These are phyloP conservation scores for Zaprionus bogoriensis DNA, from an alignment of 2,888 invertebrate species.

Conservation along the genomic window DNA sequence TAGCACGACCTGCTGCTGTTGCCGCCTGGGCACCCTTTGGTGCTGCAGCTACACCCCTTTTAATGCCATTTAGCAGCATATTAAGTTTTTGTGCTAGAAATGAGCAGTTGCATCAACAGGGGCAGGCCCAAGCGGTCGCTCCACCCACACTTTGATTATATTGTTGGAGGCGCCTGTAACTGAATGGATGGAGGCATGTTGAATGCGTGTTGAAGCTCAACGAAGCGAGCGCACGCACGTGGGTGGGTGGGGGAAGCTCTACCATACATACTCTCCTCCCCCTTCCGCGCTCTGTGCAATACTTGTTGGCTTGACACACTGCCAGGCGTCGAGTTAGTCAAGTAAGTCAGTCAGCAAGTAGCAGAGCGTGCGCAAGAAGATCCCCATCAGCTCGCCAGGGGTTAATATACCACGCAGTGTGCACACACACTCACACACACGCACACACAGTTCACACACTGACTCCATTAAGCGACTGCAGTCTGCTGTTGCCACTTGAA, in stretches of 20 bases:
- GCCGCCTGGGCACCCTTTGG: slow-evolving; percentile 17
- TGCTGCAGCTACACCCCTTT: slow-evolving; percentile 24
- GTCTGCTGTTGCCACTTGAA: slow-evolving; percentile 59
- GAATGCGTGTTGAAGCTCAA: slow-evolving; percentile 70
- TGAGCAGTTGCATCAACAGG: slow-evolving; percentile 54
- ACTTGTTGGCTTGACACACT: slow-evolving; percentile 52
- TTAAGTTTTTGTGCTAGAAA: slow-evolving; percentile 74
- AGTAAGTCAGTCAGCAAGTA: slow-evolving; percentile 48
- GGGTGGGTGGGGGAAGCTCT: too few relatives aligned
- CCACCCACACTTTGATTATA: slow-evolving; percentile 51
- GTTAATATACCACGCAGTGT: slow-evolving; percentile 34
- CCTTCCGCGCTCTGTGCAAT: neutral
- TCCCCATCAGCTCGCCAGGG: slow-evolving; percentile 31
- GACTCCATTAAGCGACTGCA: slow-evolving; percentile 61
- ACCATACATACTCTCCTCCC: slow-evolving; percentile 22
- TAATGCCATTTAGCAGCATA: slow-evolving; percentile 78
- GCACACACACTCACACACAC: slow-evolving; percentile 2
- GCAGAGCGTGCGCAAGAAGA: slow-evolving; percentile 52
- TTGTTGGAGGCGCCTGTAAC: slow-evolving; percentile 38
- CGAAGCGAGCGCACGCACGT: slow-evolving; percentile 59
- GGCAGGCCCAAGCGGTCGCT: neutral
- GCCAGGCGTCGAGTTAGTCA: slow-evolving; percentile 41
- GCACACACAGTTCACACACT: slow-evolving; percentile 40
- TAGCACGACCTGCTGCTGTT: slow-evolving; percentile 34
- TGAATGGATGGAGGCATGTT: slow-evolving; percentile 28